Conservation (phyloP, 2,113 vertebrate genomes). For the Osmerus eperlanus region DNA sequence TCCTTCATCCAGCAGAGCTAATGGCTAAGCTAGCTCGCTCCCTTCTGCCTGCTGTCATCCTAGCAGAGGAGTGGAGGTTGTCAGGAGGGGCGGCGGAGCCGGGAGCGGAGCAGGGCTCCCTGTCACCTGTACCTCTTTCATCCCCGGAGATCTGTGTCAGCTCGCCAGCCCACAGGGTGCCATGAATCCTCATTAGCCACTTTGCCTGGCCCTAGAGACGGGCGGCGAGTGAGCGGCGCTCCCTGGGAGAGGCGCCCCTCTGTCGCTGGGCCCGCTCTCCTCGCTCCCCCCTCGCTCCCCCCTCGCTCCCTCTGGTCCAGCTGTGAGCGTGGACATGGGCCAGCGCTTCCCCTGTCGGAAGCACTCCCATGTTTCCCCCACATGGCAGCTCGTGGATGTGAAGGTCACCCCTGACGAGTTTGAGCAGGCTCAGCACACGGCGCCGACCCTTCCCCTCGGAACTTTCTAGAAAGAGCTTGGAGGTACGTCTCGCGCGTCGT, state of each 20-base stretch:
- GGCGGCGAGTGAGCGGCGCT: background rate
- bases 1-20: too few relatives aligned
- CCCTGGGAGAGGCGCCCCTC: background rate
- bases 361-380: background rate
- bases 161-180: background rate
- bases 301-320: background rate
- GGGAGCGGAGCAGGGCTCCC: background rate
- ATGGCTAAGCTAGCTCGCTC: too few relatives aligned
- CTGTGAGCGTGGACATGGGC: background rate
- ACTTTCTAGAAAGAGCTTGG: too few relatives aligned
- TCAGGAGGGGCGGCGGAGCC: background rate
- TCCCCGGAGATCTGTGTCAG: conserved; percentile 2
- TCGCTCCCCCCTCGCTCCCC: background rate
- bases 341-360: background rate
- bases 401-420: background rate
- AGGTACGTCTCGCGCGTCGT: too few relatives aligned
- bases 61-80: background rate
- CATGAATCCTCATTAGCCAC: conserved; percentile 12
- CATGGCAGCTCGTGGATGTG: background rate
- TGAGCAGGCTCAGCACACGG: background rate
- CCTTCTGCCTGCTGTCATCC: background rate
- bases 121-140: conserved; percentile 12
- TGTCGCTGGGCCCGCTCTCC: too few relatives aligned
- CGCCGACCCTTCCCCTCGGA: too few relatives aligned
- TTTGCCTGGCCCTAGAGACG: conserved; percentile 3